These are phyloP conservation scores for Ornithorhynchus anatinus DNA, from an alignment of 2,113 vertebrate species.

Conservation along the genomic window DNA sequence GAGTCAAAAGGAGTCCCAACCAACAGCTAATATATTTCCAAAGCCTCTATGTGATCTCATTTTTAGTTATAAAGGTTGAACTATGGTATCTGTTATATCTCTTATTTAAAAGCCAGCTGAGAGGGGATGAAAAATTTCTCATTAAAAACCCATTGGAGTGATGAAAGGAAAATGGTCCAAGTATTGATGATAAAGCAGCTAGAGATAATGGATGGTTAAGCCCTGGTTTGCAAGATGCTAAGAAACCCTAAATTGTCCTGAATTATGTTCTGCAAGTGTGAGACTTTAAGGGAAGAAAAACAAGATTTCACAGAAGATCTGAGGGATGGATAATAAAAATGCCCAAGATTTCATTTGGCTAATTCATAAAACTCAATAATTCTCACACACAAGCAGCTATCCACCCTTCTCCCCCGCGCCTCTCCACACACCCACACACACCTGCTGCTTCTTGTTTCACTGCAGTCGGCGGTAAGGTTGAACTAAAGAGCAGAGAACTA, in stretches of 20 bases:
- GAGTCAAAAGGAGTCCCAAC: no score
- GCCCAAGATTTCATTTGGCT: slow-evolving; percentile 9
- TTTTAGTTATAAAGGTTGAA: no score
- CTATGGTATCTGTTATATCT: no score
- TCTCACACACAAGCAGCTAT: background rate
- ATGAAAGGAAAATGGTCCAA: background rate
- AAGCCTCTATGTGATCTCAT: no score
- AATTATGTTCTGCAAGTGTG: background rate
- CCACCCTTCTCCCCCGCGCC: background rate
- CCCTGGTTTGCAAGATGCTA: background rate
- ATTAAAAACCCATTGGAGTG: no score
- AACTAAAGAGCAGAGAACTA: slow-evolving; percentile 2
- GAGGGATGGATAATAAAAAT: background rate
- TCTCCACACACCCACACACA: background rate
- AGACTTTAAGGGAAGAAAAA: no score
- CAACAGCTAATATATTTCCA: no score
- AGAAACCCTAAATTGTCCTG: background rate
- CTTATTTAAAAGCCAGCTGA: no score
- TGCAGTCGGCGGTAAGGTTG: background rate
- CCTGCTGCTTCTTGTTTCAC: slow-evolving; percentile 2
- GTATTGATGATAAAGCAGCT: background rate
- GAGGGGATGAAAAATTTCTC: no score
- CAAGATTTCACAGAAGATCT: background rate
- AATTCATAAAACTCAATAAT: slow-evolving; percentile 11
- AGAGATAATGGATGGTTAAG: background rate